Conservation (phyloP, 2,888 invertebrate genomes). For the Tenthredo livida region DNA sequence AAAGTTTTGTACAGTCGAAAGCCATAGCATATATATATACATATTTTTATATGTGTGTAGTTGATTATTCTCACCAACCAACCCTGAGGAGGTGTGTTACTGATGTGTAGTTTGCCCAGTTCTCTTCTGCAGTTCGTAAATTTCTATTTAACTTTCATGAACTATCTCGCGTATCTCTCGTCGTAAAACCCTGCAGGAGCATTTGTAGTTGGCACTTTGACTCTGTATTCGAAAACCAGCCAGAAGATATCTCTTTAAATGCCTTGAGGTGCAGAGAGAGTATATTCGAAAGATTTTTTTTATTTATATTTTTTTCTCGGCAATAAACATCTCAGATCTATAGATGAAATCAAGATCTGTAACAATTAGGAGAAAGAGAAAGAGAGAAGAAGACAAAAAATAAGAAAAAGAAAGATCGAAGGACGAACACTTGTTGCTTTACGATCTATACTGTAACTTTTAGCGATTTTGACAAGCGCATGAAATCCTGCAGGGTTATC, state of each 20-base stretch:
- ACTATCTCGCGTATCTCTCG: not conserved
- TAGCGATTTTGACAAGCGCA: not conserved
- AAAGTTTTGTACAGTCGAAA: not conserved
- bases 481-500: too few species aligned
- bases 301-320: not conserved
- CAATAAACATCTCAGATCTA: not conserved
- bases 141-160: conserved; percentile 22
- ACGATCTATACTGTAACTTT: too few species aligned
- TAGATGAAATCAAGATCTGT: not conserved
- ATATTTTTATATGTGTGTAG: not conserved
- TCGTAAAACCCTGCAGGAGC: conserved; percentile 2
- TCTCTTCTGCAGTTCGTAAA: not conserved
- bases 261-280: not conserved
- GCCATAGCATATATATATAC: not conserved
- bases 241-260: conserved; percentile 3
- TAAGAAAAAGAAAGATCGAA: too few species aligned
- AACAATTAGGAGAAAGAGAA: too few species aligned
- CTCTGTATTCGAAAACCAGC: not conserved
- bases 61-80: not conserved
- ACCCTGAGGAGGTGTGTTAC: conserved; percentile 18
- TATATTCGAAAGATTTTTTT: not conserved
- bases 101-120: not conserved
- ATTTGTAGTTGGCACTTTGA: not conserved
- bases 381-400: too few species aligned
- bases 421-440: too few species aligned